Conservation (phyloP, 2,113 vertebrate species). For the Philantomba maxwellii region DNA sequence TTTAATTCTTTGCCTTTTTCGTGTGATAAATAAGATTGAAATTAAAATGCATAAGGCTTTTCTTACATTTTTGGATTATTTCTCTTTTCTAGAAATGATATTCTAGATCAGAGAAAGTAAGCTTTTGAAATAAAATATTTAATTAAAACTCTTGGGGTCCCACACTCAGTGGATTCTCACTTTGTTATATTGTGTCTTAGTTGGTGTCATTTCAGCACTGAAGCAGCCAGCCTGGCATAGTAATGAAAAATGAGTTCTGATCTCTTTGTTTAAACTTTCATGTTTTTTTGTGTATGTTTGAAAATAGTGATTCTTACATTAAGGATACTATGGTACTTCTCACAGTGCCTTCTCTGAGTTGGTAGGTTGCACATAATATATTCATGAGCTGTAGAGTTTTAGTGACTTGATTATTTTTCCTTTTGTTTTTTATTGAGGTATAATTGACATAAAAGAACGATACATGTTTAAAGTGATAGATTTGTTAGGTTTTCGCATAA, state of each 20-base stretch:
- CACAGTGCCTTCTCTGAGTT: not conserved
- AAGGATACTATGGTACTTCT: not conserved
- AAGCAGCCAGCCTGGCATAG: not conserved
- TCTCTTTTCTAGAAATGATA: not conserved
- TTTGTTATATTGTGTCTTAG: not conserved
- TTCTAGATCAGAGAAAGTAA: slow-evolving; percentile 5
- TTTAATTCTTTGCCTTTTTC: slow-evolving; percentile 20
- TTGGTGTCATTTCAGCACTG: not conserved
- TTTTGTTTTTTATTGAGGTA: not conserved
- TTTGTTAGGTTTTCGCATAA: not conserved
- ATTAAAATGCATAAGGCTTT: not conserved
- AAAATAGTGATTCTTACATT: not conserved
- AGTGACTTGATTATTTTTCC: not conserved
- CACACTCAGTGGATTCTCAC: not conserved
- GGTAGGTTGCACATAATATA: not conserved
- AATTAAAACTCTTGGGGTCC: not conserved
- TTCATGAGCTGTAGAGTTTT: not conserved
- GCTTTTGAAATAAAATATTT: slow-evolving; percentile 28
- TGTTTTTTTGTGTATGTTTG: not conserved
- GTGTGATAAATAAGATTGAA: slow-evolving; percentile 3
- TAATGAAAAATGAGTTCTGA: not conserved
- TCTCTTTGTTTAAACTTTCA: not conserved
- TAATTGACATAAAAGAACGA: not conserved
- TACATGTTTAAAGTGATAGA: not conserved
- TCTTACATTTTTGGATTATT: slow-evolving; percentile 24